Evolutionary conservation across 92 coral and sea anemone genomes (phyloP), one percentile per base, ranked within the genome.

Genomic region (Porites evermanni): DNA sequence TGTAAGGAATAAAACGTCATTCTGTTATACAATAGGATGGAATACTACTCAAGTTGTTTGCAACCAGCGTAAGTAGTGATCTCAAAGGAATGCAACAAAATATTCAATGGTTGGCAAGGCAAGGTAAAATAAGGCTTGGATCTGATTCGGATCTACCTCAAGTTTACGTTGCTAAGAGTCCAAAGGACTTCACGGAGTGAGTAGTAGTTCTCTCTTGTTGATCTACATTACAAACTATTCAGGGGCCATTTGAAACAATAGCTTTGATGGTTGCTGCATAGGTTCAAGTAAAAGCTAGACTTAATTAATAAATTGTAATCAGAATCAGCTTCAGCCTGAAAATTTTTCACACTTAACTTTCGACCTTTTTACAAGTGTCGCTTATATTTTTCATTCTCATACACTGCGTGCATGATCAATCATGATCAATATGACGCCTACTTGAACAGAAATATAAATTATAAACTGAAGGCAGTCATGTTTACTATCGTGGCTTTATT

Each of bases 181-280:
- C 78, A 4, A 66, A 73, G 32, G 59, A 85, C 13, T 67, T 61
- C 70, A 89, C 93, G 13, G 73, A 89, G 93, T 89, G 84, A 24
- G 93, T 83, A 53, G 1, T 12, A 1, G n/a, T 7, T 2, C 17
- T 13, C 54, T 53, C 1, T 47, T 17, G 32, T 56, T 2, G 16
- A 56, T 14, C 61, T 14, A 56, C 16, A 11, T 56, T 56, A 56
- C 16, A 14, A 56, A 11, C 61, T 38, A 14, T 14, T 14, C 61
- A 11, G 61, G 61, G 13, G 13, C 61, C 13, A 14, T 56, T 56
- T 56, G 3, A 56, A 11, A 14, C 13, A 11, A 11, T 56, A 56
- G 16, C 14, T 14, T 56, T 14, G 61, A 11, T 11, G 13, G 61
- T 56, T 56, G 16, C 61, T 56, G 13, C 61, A 6, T 56, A 10